Percentiles rank a stretch among this genome's conserved stretches.
Conservation (phyloP, 2,113 vertebrate genomes). For the Herpailurus yagouaroundi region DNA sequence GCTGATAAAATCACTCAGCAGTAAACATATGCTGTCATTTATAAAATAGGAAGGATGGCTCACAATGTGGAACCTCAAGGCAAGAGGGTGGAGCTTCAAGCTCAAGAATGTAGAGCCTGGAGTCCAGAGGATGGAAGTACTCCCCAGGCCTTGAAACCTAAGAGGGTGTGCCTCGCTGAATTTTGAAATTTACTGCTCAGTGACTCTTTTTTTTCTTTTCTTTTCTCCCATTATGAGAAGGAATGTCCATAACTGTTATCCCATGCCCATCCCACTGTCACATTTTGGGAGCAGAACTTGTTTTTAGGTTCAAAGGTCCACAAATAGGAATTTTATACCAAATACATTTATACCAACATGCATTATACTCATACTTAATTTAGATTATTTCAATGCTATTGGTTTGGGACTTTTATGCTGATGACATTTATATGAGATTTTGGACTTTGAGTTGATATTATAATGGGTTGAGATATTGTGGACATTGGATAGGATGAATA, state of each 20-base stretch:
- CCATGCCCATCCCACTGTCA: background rate
- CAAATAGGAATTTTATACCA: background rate
- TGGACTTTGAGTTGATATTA: background rate
- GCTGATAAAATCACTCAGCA: background rate
- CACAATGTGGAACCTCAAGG: no score
- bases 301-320: background rate
- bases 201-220: background rate
- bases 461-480: background rate
- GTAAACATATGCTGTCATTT: background rate
- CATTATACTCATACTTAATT: background rate
- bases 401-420: background rate
- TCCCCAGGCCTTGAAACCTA: background rate
- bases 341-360: fast-evolving
- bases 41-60: background rate
- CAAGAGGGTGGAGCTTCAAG: background rate
- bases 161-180: background rate
- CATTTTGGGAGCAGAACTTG: background rate
- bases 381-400: background rate
- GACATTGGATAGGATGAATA: background rate
- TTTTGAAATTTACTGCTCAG: background rate
- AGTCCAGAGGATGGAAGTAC: background rate
- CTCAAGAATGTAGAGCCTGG: background rate
- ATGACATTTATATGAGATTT: background rate
- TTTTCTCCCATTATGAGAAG: background rate
- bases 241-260: background rate